Base-by-base conservation (phyloP, 92 coral and sea anemone genomes). In the Palythoa grandiflora region DNA sequence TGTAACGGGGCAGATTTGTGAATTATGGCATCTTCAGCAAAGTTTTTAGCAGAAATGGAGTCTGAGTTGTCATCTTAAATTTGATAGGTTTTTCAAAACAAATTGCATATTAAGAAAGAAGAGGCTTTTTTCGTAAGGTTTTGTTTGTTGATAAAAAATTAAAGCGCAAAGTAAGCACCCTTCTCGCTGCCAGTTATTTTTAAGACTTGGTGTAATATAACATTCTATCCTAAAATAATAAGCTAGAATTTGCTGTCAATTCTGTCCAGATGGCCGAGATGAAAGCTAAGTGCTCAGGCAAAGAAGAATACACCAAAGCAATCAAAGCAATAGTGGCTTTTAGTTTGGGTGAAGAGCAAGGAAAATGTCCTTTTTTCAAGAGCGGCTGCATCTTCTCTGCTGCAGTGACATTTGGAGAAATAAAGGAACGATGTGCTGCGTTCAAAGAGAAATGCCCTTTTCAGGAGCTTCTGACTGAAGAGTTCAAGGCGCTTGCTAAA, bases 401-500 rank as follows among this genome's bases (percentile, higher is more conserved):
- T 21, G 80, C 80, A 17, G 16, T 75, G 80, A 75, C 80, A 6
- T 75, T 75, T 75, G 80, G 57, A 1, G 80, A 75, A 1, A 38
- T 73, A 35, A 73, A 73, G 44, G 78, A 15, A 2, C 38, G 53
- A 10, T 73, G 78, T 44, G 20, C 61, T 8, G n/a, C 60, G 5
- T 75, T 75, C 61, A 75, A 75, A 14, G 80, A 61, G 4, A 17
- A 51, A 61, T 75, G 80, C 50, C 80, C 80, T 12, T 75, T 50
- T 50, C 80, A 47, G 39, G 80, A 75, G 21, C 16, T 75, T 19
- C 11, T 75, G 38, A 75, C 80, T 2, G 36, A 57, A 47, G 63
- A 75, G 80, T 75, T 75, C 80, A 75, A 50, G 80, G 80, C 59
- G 11, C 61, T 75, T 20, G 80, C 80, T 17, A 75, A 75, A 50